Conservation (phyloP, 2,888 invertebrate genomes). For the Clostera curtula region DNA sequence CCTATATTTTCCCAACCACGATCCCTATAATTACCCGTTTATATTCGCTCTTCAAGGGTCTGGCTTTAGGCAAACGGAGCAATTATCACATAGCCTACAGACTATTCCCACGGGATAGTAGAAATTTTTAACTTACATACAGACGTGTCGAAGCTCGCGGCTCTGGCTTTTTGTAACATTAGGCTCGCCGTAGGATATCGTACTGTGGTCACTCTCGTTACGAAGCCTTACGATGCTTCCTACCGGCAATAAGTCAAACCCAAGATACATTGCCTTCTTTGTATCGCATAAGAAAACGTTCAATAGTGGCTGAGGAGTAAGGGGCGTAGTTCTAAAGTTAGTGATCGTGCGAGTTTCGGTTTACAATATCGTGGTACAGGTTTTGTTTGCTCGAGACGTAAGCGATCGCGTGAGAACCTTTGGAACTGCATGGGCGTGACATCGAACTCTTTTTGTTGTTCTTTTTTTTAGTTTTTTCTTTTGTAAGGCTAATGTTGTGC, state of each 20-base stretch:
- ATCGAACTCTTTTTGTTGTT: constrained; percentile 57
- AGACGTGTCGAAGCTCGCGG: constrained; percentile 28
- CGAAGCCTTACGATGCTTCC: constrained; percentile 52
- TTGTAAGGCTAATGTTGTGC: constrained; percentile 53
- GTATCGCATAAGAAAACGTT: constrained; percentile 13
- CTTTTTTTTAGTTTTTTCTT: constrained; percentile 41
- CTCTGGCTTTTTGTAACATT: constrained; percentile 48
- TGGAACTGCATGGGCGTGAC: constrained; percentile 71
- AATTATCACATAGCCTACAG: constrained; percentile 65
- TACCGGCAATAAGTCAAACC: constrained; percentile 17
- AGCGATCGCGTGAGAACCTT: constrained; percentile 66
- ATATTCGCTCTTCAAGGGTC: constrained; percentile 47
- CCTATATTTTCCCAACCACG: constrained; percentile 37
- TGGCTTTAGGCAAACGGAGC: constrained; percentile 61
- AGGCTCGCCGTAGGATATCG: constrained; percentile 34
- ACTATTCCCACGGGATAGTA: constrained; percentile 63
- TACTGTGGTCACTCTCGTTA: constrained; percentile 47
- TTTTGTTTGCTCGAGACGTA: constrained; percentile 58
- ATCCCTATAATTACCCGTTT: constrained; percentile 57
- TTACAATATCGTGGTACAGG: constrained; percentile 47
- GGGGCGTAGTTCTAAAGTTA: constrained; percentile 30
- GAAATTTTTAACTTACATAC: constrained; percentile 53
- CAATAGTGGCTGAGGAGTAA: constrained; percentile 21
- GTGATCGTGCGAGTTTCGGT: constrained; percentile 39
- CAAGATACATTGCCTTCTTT: constrained; percentile 33